A percentile compares a stretch with the other conserved stretches of the same genome.
Evolutionary conservation across 2,888 invertebrate species (phyloP).

Genomic region (Acleris laterana): DNA sequence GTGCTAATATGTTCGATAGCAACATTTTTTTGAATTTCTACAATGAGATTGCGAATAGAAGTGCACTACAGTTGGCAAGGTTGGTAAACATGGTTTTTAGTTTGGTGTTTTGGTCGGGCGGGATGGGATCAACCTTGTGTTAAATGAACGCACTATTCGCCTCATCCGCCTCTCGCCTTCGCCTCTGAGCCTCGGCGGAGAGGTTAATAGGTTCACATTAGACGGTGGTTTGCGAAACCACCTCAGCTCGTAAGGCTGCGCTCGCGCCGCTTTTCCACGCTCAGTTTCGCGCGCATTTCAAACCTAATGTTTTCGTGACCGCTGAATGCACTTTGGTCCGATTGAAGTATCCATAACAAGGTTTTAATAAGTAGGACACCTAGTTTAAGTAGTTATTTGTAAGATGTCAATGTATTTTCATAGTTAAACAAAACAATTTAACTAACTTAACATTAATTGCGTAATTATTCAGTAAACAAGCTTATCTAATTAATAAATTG

Average conservation of each 20-base stretch:
- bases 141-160: constrained; percentile 79
- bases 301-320: constrained; percentile 41
- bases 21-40: constrained; percentile 80
- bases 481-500: too few relatives aligned
- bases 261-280: constrained; percentile 72
- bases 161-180: constrained; percentile 82
- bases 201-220: constrained; percentile 85
- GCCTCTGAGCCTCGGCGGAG: constrained; percentile 76
- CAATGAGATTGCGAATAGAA: constrained; percentile 82
- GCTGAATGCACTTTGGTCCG: constrained; percentile 2
- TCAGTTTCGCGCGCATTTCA: constrained; percentile 74
- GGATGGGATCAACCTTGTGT: constrained; percentile 78
- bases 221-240: constrained; percentile 82
- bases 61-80: constrained; percentile 83
- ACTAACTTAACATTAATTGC: too few relatives aligned
- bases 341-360: not conserved
- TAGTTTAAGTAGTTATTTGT: not conserved
- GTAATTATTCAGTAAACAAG: not conserved
- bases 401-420: not conserved
- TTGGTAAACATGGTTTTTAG: constrained; percentile 58
- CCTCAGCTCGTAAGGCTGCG: constrained; percentile 67
- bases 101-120: constrained; percentile 56
- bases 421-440: too few relatives aligned
- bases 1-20: constrained; percentile 83
- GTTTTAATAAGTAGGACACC: not conserved